Evolutionary conservation across 2,888 invertebrate species (phyloP).

Genomic region (Eucera pruinosa): DNA sequence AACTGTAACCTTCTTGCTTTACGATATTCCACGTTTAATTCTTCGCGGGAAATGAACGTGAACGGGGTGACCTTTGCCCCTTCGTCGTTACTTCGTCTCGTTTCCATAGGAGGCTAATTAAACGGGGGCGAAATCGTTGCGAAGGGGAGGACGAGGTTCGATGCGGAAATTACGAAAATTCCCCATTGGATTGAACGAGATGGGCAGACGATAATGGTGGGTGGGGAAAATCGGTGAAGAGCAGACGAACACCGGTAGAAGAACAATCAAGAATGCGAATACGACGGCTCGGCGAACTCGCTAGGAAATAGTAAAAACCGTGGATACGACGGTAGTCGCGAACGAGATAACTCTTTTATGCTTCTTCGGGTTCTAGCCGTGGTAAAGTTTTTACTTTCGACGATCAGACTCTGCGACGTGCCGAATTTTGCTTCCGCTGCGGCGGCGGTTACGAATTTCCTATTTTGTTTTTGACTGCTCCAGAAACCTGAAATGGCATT

Average conservation of each 20-base stretch:
- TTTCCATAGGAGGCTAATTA: constrained; percentile 58
- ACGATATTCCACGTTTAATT: background rate
- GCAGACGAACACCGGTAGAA: constrained; percentile 20
- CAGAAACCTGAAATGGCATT: too few species aligned
- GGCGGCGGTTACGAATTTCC: background rate
- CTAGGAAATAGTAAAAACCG: constrained; percentile 71
- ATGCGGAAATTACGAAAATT: constrained; percentile 48
- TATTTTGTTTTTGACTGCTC: background rate
- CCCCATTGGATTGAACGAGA: constrained; percentile 31
- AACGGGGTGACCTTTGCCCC: constrained; percentile 14
- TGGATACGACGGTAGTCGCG: constrained; percentile 68
- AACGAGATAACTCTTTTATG: constrained; percentile 75
- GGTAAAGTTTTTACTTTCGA: constrained; percentile 67
- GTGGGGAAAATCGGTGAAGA: constrained; percentile 10
- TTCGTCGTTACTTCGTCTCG: constrained; percentile 24
- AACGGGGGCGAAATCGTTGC: constrained; percentile 46
- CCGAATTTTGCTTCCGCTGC: constrained; percentile 1
- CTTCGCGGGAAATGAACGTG: background rate
- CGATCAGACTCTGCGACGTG: constrained; percentile 1
- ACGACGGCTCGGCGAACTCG: constrained; percentile 65
- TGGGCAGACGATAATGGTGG: background rate
- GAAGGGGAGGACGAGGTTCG: constrained; percentile 31
- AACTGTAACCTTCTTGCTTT: background rate
- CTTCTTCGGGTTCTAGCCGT: constrained; percentile 62
- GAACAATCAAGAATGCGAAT: constrained; percentile 47